Evolutionary conservation across 2,113 vertebrate species (phyloP), one percentile per base, ranked within the genome.

Genomic region (Xenopus laevis): DNA sequence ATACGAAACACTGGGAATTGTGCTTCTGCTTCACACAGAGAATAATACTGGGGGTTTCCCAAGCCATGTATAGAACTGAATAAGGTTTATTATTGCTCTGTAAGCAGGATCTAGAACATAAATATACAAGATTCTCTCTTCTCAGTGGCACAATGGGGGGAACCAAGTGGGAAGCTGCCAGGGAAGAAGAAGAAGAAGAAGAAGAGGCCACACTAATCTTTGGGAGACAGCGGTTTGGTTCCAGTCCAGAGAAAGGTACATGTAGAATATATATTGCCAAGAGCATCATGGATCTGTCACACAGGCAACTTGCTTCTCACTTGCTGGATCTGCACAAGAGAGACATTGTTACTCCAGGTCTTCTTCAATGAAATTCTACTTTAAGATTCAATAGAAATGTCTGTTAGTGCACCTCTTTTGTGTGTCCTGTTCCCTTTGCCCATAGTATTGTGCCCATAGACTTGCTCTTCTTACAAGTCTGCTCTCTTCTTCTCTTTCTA

Each of bases 71-170:
- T 50, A 50, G 4, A 16, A 50, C 10, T 9, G 4, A 50, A 50
- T 21, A 68, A 15, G 45, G 18, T 68, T 74, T 74, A 40, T 74
- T 74, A 40, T 74, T 61, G 23, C 17, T 20, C 23, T 44, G 44
- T 60, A 67, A 74, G 72, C 72, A 21, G 57, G 21, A 23, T 68
- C 66, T 61, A 68, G 47, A 10, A 58, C 23, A 61, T 74, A 68
- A 67, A 74, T 68, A 68, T 74, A 74, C 55, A 74, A 45, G 23
- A 65, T 61, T 15, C 21, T 68, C 44, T 74, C 62, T 50, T 64
- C n/a, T 63, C 23, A 15, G 21, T 17, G 20, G 60, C 64, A 52
- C 44, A 53, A 20, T 15, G 33, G 57, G 18, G 30, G 62, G 44
- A 13, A 8, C 46, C 53, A 44, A 45, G 3, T 16, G 45, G 71